Evolutionary conservation across 2,113 vertebrate genomes (phyloP).

Genomic region (Rhineura floridana): DNA sequence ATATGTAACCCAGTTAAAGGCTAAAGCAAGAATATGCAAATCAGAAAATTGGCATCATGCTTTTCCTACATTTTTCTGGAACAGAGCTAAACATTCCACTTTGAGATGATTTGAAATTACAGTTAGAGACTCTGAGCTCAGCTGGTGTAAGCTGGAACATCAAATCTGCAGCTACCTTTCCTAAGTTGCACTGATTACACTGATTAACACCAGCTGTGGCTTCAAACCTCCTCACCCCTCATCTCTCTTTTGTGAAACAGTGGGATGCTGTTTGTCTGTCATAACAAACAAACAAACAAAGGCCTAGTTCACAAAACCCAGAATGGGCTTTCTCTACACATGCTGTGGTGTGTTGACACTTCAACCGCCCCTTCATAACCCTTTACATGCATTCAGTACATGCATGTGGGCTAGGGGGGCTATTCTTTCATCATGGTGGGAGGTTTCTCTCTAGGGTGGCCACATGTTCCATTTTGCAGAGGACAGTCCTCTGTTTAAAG

Average conservation of each 20-base stretch:
- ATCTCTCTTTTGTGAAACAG: background rate
- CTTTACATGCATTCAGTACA: background rate
- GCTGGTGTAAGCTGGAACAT: background rate
- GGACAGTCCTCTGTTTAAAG: background rate
- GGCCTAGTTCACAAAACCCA: background rate
- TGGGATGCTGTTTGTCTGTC: background rate
- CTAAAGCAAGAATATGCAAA: background rate
- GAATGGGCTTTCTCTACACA: background rate
- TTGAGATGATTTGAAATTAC: background rate
- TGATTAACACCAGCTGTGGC: conserved; percentile 10
- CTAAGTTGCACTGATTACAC: background rate
- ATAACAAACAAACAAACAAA: background rate
- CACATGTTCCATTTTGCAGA: background rate
- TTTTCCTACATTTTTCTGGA: background rate
- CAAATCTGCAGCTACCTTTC: background rate
- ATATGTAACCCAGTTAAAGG: background rate
- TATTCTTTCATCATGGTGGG: background rate
- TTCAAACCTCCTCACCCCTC: background rate
- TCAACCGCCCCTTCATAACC: background rate
- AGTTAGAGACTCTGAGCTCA: background rate
- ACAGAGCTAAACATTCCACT: background rate
- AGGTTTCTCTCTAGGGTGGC: background rate
- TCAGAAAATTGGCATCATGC: background rate
- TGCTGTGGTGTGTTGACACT: background rate
- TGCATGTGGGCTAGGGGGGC: too few species aligned